Evolutionary conservation across 2,113 vertebrate genomes (phyloP), one percentile per base, ranked within the genome.

Genomic region (Grammomys dolichurus): DNA sequence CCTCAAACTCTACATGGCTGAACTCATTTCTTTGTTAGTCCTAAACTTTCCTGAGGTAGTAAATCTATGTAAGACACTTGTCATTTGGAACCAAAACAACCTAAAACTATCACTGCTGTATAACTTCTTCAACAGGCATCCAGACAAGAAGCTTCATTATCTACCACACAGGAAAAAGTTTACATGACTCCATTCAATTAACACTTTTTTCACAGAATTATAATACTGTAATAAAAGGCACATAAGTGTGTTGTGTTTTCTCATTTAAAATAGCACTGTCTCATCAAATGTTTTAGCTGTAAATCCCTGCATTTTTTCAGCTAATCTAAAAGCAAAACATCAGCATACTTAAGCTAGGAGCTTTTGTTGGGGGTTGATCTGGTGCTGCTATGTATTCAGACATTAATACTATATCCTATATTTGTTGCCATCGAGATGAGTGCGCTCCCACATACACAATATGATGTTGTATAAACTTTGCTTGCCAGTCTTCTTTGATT

Each of bases 291-390:
- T 40, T 90, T 91, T n/a, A 81, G 56, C 69, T 95, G 48, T 24
- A 94, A 43, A 36, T 51, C 60, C 76, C 69, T 88, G 43, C 81
- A 81, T 13, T 80, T 65, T 43, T 73, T 40, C 11, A 91, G 28
- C 36, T 89, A 77, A 96, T 86, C 80, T 51, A 87, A 93, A 86
- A 91, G 5, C 54, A 87, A 81, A 94, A 90, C 22, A 72, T 43
- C 11, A 89, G 70, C 28, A 51, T 91, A 72, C 14, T 58, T 58
- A 28, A 31, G 10, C 7, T 54, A 58, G 63, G 40, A 90, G 20
- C 75, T 93, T 63, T 90, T 95, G 60, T 63, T 63, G 60, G 63
- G 60, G 24, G 24, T 26, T 26, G 63, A 26, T 26, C 63, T 65
- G 63, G 22, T 65, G 63, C 63, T 26, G 63, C 9, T 65, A 65